Conservation (phyloP, 1,140 invertebrate genomes). For the Drosophila willistoni region DNA sequence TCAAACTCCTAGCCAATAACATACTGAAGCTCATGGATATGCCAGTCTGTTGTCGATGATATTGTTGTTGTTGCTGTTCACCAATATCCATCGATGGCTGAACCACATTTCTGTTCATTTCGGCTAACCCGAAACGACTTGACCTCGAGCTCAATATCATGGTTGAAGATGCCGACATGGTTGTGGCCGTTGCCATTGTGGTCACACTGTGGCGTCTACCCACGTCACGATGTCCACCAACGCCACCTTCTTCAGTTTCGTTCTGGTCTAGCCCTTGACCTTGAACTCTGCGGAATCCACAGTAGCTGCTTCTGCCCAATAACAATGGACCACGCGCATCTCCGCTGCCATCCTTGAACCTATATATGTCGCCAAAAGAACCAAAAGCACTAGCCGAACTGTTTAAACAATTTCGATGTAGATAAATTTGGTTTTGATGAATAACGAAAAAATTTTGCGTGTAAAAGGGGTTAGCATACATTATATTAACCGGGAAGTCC, state of each 20-base stretch:
- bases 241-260: background rate
- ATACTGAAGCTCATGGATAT: background rate
- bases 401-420: constrained; percentile 42
- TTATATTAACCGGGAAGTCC: constrained; percentile 50
- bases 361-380: constrained; percentile 18
- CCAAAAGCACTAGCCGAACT: background rate
- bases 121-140: background rate
- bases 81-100: background rate
- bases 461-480: constrained; percentile 51
- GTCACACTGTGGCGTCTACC: background rate
- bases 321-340: constrained; percentile 52
- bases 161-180: background rate
- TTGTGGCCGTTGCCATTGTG: background rate
- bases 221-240: background rate
- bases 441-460: constrained; percentile 47
- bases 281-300: background rate
- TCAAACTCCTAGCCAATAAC: background rate
- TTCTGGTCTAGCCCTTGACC: background rate
- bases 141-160: background rate
- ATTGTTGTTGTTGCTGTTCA: background rate
- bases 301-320: constrained; percentile 23
- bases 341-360: constrained; percentile 60
- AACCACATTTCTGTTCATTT: background rate
- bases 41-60: no score
- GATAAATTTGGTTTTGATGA: constrained; percentile 40